phyloP scores from a whole-genome alignment of 2,113 vertebrate species.

The Narcine bancroftii region DNA sequence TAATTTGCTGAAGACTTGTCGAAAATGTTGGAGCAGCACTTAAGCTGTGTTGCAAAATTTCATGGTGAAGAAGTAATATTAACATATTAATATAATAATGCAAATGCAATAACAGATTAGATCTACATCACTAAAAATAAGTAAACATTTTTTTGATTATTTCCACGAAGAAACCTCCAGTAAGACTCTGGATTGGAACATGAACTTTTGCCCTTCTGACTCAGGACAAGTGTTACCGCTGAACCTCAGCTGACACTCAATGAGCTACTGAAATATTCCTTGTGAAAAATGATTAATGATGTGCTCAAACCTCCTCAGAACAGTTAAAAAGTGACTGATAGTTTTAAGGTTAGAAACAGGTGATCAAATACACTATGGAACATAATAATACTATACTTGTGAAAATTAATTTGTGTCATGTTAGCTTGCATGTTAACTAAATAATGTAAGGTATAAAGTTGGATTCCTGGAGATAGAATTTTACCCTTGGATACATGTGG shows the following conservation, averaged over 20 bases:
- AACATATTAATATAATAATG: neutral
- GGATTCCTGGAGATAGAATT: neutral
- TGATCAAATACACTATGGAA: neutral
- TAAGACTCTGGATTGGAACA: neutral
- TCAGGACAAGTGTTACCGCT: neutral
- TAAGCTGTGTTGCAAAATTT: neutral
- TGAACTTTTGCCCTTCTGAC: neutral
- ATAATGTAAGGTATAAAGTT: neutral
- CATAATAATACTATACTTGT: neutral
- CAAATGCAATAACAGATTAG: neutral
- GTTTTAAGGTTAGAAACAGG: conserved; percentile 4
- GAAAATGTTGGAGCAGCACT: neutral
- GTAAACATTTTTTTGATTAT: neutral
- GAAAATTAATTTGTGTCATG: neutral
- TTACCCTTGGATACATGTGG: too few species aligned
- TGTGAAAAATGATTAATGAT: neutral
- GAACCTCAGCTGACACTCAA: neutral
- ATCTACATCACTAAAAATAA: too few species aligned
- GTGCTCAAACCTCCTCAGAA: neutral
- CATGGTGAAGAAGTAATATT: neutral
- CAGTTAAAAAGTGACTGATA: neutral
- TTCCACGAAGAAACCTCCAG: neutral
- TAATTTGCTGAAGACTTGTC: neutral
- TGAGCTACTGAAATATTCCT: neutral
- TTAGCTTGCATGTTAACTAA: neutral